Percentiles rank a stretch among this genome's conserved stretches.
Evolutionary conservation across 2,888 invertebrate genomes (phyloP).

Genomic region (Nebria brevicollis): DNA sequence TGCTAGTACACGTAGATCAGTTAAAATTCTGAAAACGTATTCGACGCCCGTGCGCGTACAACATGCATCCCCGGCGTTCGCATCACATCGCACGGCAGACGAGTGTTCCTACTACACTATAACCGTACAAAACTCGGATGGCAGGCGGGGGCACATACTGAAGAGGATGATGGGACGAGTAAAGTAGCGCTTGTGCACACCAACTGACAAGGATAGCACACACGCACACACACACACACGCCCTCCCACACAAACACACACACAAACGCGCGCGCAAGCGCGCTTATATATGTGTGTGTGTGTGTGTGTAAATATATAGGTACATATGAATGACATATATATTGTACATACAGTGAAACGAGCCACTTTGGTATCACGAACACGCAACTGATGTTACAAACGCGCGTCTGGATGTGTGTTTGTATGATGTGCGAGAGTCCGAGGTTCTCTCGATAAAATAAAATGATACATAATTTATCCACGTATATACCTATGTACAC

Average conservation of each 20-base stretch:
- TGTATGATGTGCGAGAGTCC: neutral
- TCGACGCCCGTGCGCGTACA: constrained; percentile 32
- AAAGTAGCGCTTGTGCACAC: neutral
- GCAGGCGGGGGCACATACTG: neutral
- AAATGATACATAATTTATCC: neutral
- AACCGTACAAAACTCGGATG: neutral
- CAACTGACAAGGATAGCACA: neutral
- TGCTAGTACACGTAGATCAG: constrained; percentile 13
- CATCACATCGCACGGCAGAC: neutral
- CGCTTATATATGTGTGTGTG: too few species aligned
- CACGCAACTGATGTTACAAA: neutral
- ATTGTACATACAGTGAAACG: neutral
- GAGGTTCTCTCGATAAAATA: neutral
- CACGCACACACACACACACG: neutral
- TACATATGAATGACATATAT: neutral
- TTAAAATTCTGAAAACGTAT: constrained; percentile 44
- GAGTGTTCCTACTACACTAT: neutral
- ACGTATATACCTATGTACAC: neutral
- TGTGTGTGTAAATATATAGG: too few species aligned
- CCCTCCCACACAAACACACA: too few species aligned
- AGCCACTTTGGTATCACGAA: neutral
- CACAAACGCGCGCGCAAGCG: too few species aligned
- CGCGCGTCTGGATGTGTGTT: neutral
- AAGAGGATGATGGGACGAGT: neutral
- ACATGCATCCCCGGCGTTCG: constrained; percentile 17